These are phyloP conservation scores for Diceros bicornis DNA, from an alignment of 2,797 vertebrate genomes.

Conservation along the genomic window DNA sequence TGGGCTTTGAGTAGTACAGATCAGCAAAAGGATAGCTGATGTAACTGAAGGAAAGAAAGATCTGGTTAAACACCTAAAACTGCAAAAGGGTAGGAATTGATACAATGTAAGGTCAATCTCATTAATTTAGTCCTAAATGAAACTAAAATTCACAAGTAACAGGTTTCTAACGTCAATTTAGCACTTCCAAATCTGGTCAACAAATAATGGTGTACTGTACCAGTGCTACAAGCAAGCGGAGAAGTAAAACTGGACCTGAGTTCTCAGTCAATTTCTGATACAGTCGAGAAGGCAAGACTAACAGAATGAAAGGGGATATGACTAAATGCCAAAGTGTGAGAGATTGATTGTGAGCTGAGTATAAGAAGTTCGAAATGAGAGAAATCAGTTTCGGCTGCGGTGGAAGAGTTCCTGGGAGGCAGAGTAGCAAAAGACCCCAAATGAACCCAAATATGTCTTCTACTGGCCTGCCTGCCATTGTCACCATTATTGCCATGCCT, in stretches of 20 bases:
- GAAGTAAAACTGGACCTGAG: not conserved
- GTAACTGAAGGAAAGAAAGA: not conserved
- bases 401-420: not conserved
- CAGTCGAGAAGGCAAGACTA: not conserved
- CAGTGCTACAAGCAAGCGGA: not conserved
- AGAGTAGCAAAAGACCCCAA: not conserved
- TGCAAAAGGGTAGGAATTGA: slow-evolving; percentile 4
- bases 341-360: not conserved
- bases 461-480: not conserved
- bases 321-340: not conserved
- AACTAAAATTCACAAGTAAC: slow-evolving; percentile 15
- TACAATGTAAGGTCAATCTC: not conserved
- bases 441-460: not conserved
- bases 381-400: not conserved
- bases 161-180: slow-evolving; percentile 4
- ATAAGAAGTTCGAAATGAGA: slow-evolving; percentile 13
- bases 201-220: not conserved
- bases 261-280: not conserved
- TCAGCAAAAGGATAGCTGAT: slow-evolving; percentile 5
- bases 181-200: not conserved
- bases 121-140: not conserved
- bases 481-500: not conserved
- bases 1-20: not conserved
- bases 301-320: not conserved
- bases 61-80: slow-evolving; percentile 40